These are phyloP conservation scores for Halcyon chelicuti DNA, from an alignment of 2,797 vertebrate genomes.

Conservation along the genomic window DNA sequence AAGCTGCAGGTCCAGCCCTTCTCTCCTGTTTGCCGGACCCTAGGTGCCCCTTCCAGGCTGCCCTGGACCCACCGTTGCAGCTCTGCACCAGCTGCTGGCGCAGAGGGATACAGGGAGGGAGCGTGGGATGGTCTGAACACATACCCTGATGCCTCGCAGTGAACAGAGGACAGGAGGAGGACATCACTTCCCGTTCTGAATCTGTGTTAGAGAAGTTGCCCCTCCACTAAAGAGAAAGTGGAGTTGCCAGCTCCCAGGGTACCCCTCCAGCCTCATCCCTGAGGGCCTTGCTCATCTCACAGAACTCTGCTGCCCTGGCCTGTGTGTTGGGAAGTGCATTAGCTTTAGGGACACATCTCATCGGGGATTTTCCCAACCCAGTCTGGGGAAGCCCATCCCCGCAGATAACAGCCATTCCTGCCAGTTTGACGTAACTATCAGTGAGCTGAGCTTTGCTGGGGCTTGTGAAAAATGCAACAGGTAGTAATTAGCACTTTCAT, in stretches of 20 bases:
- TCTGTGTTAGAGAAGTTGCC: no score
- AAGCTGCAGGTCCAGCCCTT: not conserved
- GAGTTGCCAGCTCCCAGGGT: no score
- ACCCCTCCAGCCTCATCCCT: no score
- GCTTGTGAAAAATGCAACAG: not conserved
- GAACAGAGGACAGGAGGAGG: no score
- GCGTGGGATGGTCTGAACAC: no score
- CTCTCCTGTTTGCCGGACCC: conserved; percentile 71
- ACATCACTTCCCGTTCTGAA: no score
- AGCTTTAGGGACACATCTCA: not conserved
- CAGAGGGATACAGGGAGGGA: no score
- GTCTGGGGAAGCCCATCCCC: not conserved
- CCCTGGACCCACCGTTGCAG: no score
- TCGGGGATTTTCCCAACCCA: not conserved
- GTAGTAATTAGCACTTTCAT: not conserved
- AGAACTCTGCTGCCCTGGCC: not conserved
- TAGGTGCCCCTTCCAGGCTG: not conserved
- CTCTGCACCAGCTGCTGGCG: no score
- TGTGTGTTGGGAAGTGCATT: accelerated
- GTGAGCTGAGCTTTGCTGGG: not conserved
- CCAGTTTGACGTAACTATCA: not conserved
- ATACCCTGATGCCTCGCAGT: no score
- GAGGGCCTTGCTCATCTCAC: no score
- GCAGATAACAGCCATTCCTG: not conserved
- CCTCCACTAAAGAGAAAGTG: no score